These are phyloP conservation scores for Andrena chrysosceles DNA, from an alignment of 2,888 invertebrate species.

Conservation along the genomic window DNA sequence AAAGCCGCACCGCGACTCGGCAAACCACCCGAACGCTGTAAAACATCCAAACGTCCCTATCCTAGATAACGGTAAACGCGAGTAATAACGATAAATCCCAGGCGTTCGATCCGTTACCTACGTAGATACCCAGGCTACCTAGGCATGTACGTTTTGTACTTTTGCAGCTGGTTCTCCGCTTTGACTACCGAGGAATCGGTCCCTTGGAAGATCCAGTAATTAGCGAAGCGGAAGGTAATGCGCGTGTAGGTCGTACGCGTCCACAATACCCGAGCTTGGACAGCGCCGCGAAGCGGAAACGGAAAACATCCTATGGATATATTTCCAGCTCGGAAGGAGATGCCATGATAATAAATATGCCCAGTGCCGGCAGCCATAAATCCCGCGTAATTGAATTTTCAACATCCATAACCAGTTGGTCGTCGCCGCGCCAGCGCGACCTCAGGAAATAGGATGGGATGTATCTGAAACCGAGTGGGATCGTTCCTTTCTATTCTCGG, in stretches of 20 bases:
- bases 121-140: too few relatives aligned
- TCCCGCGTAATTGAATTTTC: conserved; percentile 81
- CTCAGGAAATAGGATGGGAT: conserved; percentile 77
- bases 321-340: conserved; percentile 42
- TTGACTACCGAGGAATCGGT: too few relatives aligned
- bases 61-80: conserved; percentile 17
- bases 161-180: too few relatives aligned
- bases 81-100: conserved; percentile 37
- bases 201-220: too few relatives aligned
- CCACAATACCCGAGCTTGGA: conserved; percentile 37
- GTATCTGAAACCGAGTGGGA: conserved; percentile 73
- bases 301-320: conserved; percentile 9
- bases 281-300: conserved; percentile 33
- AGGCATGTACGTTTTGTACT: too few relatives aligned
- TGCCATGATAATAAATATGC: conserved; percentile 78
- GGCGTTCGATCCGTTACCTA: background rate
- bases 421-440: conserved; percentile 66
- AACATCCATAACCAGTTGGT: conserved; percentile 76
- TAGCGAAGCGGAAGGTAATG: background rate
- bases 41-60: conserved; percentile 17
- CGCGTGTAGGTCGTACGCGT: conserved; percentile 29
- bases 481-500: conserved; percentile 65
- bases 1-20: conserved; percentile 38
- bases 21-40: conserved; percentile 5
- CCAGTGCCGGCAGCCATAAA: conserved; percentile 76